A percentile compares a stretch with the other conserved stretches of the same genome.
These are phyloP conservation scores for Cheilinus undulatus DNA, from an alignment of 2,113 vertebrate species.

Conservation along the genomic window DNA sequence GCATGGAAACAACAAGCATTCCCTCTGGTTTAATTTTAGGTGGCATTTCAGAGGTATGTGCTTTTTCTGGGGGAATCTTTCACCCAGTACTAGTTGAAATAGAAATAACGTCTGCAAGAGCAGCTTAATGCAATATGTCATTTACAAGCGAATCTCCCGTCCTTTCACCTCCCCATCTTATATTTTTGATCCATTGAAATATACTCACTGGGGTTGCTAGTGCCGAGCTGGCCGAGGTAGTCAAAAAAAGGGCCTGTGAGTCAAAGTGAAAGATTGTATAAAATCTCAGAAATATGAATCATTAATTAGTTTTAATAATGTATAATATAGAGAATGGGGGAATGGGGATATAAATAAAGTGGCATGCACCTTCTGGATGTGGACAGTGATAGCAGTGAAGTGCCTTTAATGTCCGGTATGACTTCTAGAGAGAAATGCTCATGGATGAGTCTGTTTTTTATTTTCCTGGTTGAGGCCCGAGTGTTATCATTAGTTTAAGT, in stretches of 20 bases:
- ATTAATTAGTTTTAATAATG: slow-evolving; percentile 42
- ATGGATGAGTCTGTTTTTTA: slow-evolving; percentile 16
- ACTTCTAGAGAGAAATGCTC: slow-evolving; percentile 33
- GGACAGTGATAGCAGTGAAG: slow-evolving; percentile 74
- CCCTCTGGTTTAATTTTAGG: slow-evolving; percentile 1
- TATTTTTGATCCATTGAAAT: slow-evolving; percentile 22
- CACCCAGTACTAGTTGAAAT: slow-evolving; percentile 5
- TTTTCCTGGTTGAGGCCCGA: slow-evolving; percentile 17
- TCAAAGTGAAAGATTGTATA: slow-evolving; percentile 56
- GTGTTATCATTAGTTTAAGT: slow-evolving; percentile 31
- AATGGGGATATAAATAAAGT: slow-evolving; percentile 13
- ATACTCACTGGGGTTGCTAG: slow-evolving; percentile 1
- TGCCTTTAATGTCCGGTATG: slow-evolving; percentile 79
- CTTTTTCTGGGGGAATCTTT: slow-evolving; percentile 19
- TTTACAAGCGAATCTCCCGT: slow-evolving; percentile 35
- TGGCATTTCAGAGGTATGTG: background rate
- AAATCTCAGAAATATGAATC: slow-evolving; percentile 49
- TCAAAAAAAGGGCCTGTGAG: slow-evolving; percentile 4
- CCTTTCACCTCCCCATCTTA: slow-evolving; percentile 18
- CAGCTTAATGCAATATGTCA: slow-evolving; percentile 73
- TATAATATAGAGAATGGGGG: slow-evolving; percentile 34
- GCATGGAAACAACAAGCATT: background rate
- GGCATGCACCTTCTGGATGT: slow-evolving; percentile 66
- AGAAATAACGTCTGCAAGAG: slow-evolving; percentile 6
- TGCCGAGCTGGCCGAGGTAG: slow-evolving; percentile 11